Percentiles rank a stretch among this genome's conserved stretches.
phyloP scores from a whole-genome alignment of 2,797 vertebrate species.

The Platyrinchus mystaceus region DNA sequence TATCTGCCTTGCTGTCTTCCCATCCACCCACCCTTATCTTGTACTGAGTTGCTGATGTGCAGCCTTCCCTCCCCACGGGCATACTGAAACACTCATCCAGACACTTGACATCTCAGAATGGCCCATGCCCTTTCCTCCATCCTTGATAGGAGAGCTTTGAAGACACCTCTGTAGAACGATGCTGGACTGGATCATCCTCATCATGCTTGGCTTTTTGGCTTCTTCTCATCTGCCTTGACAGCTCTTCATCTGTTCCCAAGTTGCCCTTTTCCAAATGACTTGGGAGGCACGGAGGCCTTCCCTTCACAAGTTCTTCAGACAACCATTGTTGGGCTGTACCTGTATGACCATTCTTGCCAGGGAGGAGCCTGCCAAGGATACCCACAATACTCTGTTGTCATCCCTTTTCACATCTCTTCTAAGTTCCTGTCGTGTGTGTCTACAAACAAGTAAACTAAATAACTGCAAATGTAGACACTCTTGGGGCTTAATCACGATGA shows the following conservation, averaged over 20 bases:
- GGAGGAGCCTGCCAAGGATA: background rate
- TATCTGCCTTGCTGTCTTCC: background rate
- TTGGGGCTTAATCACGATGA: constrained; percentile 28
- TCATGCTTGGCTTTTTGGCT: background rate
- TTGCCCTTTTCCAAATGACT: background rate
- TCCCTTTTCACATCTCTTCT: background rate
- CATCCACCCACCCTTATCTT: background rate
- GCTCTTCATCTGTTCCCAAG: background rate
- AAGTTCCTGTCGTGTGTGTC: background rate
- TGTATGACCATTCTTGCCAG: background rate
- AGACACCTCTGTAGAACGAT: background rate
- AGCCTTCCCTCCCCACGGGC: background rate
- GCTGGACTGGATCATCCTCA: background rate
- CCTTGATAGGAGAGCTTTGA: background rate
- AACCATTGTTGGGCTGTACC: background rate
- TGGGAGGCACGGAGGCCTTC: background rate
- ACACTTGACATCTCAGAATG: background rate
- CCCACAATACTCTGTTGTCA: background rate
- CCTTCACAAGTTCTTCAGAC: background rate
- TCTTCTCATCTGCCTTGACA: background rate
- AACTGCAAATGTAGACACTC: constrained; percentile 3
- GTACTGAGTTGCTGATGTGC: background rate
- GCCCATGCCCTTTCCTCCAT: background rate
- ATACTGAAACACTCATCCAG: background rate
- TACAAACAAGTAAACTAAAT: constrained; percentile 24